Base-by-base conservation (phyloP, 2,888 invertebrate genomes). In the Conops quadrifasciatus region DNA sequence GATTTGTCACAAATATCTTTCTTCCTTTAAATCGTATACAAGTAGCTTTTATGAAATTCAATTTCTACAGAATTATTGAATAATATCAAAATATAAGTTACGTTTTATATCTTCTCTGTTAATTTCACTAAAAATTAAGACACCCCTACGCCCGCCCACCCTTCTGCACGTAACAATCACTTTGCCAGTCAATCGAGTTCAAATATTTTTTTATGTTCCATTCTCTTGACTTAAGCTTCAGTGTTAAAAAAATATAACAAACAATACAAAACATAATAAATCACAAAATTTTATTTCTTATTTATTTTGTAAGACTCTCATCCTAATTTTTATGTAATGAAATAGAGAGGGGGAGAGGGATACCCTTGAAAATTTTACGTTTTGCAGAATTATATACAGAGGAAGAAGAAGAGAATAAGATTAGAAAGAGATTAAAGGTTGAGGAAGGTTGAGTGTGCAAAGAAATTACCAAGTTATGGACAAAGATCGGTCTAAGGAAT, bases 391-490 rank as follows among this genome's bases (percentile, higher is more conserved):
- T 53, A 15, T 13, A 58, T 26, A 24, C 7, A 21, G 16, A 19
- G 21, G 24, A 19, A 51, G 51, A 53, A 26, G 26, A 13, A 64
- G 19, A 9, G 15, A 43, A 1, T 28, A 36, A 19, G 16, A 19
- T 13, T 30, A 5, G 3, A 62, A 62, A 16, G 3, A 36, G 36
- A 62, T 62, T 1, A 49, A 49, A 16, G 5, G 16, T n/a, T 49
- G 28, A 28, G n/a, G 24, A n/a, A 47, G 49, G 47, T 49, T 62
- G 15, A 45, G 47, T 47, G 45, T 45, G n/a, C 0, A 28, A 43
- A 59, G 47, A 67, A 67, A 67, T 59, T 60, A 16, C 19, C 28
- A 60, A 67, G 59, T 60, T n/a, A 67, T 49, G 30, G 59, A 67
- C 24, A 24, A 47, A 19, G 26, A 56, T 53, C 49, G 19, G 3